Evolutionary conservation across 2,888 invertebrate genomes (phyloP), one percentile per base, ranked within the genome.

Genomic region (Escarpia spicata): DNA sequence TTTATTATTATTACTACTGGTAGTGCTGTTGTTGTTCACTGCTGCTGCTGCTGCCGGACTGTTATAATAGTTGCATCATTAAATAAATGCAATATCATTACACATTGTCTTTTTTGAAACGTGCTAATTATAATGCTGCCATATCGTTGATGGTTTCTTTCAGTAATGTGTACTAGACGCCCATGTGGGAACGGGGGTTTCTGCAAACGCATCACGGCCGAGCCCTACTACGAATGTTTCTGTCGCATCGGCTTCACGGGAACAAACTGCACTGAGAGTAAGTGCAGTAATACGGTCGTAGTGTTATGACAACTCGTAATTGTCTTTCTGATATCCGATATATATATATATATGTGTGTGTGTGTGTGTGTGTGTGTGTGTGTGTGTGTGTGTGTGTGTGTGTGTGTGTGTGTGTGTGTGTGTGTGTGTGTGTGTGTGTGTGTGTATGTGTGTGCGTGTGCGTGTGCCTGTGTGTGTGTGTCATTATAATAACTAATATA

Each of bases 191-290:
- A 91, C 91, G 19, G 12, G 3, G 91, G 91, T 3, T 26, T 52
- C 44, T 91, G 91, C 58, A 15, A 15, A 31, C 37, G 45, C 15
- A 19, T 91, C 15, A 12, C 19, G 44, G 31, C 44, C 15, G 91
- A 12, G 3, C 91, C 91, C 15, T 91, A 45, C 52, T 91, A 44
- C 91, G 15, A 91, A n/a, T 91, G 91, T n/a, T 58, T n/a, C 44
- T 91, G 91, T 45, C 44, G 91, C 15, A 19, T 91, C 58, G n/a
- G 44, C 44, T 91, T 44, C 45, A 37, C 10, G 3, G 91, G 91
- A 26, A 45, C 4, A 8, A 52, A 45, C 19, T 91, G 91, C 91
- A 44, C 43, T 2, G 26, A 44, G n/a, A 26, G 91, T 91, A 26
- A 91, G 91, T 91, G 19, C 26, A 89, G 37, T 37, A 37, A 37